Percentiles rank a stretch among this genome's conserved stretches.
Evolutionary conservation across 2,797 vertebrate species (phyloP).

Genomic region (Hoplostethus mediterraneus): DNA sequence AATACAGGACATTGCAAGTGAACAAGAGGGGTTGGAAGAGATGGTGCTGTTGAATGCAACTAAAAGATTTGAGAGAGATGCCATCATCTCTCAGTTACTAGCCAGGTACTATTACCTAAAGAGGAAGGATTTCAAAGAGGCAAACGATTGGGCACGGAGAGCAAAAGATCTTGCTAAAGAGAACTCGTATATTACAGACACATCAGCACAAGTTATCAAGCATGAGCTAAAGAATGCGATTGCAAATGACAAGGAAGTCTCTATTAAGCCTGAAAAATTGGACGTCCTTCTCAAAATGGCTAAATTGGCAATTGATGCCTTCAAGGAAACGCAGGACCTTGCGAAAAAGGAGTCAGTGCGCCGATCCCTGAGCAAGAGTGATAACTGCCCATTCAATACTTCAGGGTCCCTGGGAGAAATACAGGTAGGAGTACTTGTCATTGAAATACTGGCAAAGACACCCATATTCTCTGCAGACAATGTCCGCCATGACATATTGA

Average conservation of each 20-base stretch:
- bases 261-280: slow-evolving; percentile 51
- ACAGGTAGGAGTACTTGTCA: slow-evolving; percentile 66
- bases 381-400: slow-evolving; percentile 67
- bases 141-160: slow-evolving; percentile 57
- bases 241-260: slow-evolving; percentile 28
- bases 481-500: slow-evolving; percentile 59
- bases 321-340: slow-evolving; percentile 71
- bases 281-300: slow-evolving; percentile 63
- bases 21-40: slow-evolving; percentile 69
- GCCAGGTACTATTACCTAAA: slow-evolving; percentile 79
- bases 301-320: slow-evolving; percentile 66
- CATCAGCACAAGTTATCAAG: slow-evolving; percentile 77
- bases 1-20: slow-evolving; percentile 67
- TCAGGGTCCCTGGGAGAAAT: slow-evolving; percentile 75
- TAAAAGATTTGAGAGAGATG: slow-evolving; percentile 68
- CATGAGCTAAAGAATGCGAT: slow-evolving; percentile 66
- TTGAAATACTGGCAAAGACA: slow-evolving; percentile 63
- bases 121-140: slow-evolving; percentile 68
- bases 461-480: slow-evolving; percentile 56
- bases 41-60: slow-evolving; percentile 72
- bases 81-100: slow-evolving; percentile 75
- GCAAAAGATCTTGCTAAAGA: slow-evolving; percentile 64
- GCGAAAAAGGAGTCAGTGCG: slow-evolving; percentile 64
- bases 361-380: slow-evolving; percentile 25
- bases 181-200: slow-evolving; percentile 79